Base-by-base conservation (phyloP, 1,140 invertebrate genomes). In the Campoletis sonorensis region DNA sequence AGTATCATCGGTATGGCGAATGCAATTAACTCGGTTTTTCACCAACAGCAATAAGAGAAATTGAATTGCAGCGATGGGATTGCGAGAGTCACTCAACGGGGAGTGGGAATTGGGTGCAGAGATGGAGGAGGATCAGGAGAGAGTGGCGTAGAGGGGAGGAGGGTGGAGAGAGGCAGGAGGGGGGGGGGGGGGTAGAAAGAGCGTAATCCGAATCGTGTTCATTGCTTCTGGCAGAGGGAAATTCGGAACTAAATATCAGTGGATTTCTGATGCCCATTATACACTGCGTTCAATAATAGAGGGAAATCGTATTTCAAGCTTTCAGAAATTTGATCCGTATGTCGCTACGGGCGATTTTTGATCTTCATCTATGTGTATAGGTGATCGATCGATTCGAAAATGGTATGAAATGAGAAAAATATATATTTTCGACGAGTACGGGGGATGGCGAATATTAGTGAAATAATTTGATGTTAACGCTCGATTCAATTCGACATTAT, bases 291-390 rank as follows among this genome's bases (percentile, higher is more conserved):
- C 11, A 27, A 64, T 64, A 27, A 64, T 64, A 27, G n/a, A 23
- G 61, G 61, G 23, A 64, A 64, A 64, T 64, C 61, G 61, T 64
- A 64, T 64, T 64, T 64, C 61, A 64, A 23, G 61, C 61, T 64
- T 64, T 64, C 23, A 64, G 61, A 64, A 64, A 64, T 27, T 64
- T 23, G 61, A 64, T 64, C 23, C 61, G 26, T 23, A 23, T 64
- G 61, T 64, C 54, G 40, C 40, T 45, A 45, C 16, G 54, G 54
- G 54, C 54, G 16, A 8, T 8, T 23, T 58, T 21, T n/a, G 54
- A 23, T 23, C 54, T 58, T 58, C 5, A 21, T 23, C 3, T 21
- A 3, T 58, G 15, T 21, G 21, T 21, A 58, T 58, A 13, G 3
- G 40, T 13, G 40, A 45, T 45, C 51, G 18, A 54, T 54, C 51